Evolutionary conservation across 2,888 invertebrate genomes (phyloP).

Genomic region (Parasteatoda lunata): DNA sequence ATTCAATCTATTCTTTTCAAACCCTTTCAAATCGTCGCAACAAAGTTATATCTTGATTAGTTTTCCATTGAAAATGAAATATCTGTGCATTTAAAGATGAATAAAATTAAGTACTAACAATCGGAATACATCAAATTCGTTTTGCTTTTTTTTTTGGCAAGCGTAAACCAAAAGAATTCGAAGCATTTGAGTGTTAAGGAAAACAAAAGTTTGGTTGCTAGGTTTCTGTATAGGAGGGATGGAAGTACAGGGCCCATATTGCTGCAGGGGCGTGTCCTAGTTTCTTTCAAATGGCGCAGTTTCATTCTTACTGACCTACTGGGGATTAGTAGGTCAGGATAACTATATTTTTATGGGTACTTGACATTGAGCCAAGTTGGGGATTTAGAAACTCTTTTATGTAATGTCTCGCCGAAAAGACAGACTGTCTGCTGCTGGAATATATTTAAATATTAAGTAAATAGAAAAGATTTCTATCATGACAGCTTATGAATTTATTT

Average conservation of each 20-base stretch:
- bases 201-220: slow-evolving; percentile 17
- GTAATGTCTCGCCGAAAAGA: not conserved
- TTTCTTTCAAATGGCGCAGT: slow-evolving; percentile 35
- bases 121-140: not conserved
- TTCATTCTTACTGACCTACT: slow-evolving; percentile 52
- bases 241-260: slow-evolving; percentile 13
- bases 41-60: not conserved
- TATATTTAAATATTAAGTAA: not conserved
- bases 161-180: not conserved
- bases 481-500: too few species aligned
- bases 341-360: not conserved
- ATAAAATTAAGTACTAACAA: not conserved
- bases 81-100: not conserved
- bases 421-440: not conserved
- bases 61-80: not conserved
- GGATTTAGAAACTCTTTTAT: not conserved
- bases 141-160: slow-evolving; percentile 45
- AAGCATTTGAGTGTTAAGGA: not conserved
- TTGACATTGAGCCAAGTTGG: slow-evolving; percentile 29
- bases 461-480: too few species aligned
- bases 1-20: too few species aligned
- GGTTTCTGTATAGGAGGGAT: slow-evolving; percentile 13
- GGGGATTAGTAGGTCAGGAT: slow-evolving; percentile 16
- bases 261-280: slow-evolving; percentile 55
- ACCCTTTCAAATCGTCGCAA: not conserved